A percentile compares a stretch with the other conserved stretches of the same genome.
phyloP scores from a whole-genome alignment of 2,888 invertebrate species.

The Oligia fasciuncula region DNA sequence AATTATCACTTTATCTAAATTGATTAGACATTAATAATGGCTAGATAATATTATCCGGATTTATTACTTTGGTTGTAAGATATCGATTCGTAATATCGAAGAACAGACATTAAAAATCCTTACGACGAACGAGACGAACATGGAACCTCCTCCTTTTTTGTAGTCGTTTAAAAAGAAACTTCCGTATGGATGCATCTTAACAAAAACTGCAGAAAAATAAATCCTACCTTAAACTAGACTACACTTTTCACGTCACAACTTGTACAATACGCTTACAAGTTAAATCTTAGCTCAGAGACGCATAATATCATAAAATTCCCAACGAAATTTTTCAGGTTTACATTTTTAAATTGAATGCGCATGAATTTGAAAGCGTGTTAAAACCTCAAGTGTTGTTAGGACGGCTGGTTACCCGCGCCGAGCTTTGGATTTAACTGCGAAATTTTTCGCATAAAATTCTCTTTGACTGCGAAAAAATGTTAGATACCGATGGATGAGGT shows the following conservation, averaged over 20 bases:
- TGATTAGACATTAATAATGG: too few species aligned
- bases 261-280: conserved; percentile 27
- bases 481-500: not conserved
- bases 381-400: conserved; percentile 50
- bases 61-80: too few species aligned
- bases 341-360: conserved; percentile 52
- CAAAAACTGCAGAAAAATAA: not conserved
- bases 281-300: conserved; percentile 8
- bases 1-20: too few species aligned
- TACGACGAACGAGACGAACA: not conserved
- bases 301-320: conserved; percentile 45
- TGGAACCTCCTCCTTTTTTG: not conserved
- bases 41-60: too few species aligned
- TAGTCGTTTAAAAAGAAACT: not conserved
- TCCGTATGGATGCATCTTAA: not conserved
- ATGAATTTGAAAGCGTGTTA: conserved; percentile 45
- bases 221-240: not conserved
- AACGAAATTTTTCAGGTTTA: conserved; percentile 28
- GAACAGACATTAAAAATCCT: not conserved
- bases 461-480: conserved; percentile 21
- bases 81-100: not conserved
- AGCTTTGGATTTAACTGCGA: conserved; percentile 41
- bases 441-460: conserved; percentile 23
- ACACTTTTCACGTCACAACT: not conserved
- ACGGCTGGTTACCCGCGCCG: conserved; percentile 50